Percentiles rank a stretch among this genome's conserved stretches.
Evolutionary conservation across 2,113 vertebrate genomes (phyloP).

Genomic region (Mus spicilegus): DNA sequence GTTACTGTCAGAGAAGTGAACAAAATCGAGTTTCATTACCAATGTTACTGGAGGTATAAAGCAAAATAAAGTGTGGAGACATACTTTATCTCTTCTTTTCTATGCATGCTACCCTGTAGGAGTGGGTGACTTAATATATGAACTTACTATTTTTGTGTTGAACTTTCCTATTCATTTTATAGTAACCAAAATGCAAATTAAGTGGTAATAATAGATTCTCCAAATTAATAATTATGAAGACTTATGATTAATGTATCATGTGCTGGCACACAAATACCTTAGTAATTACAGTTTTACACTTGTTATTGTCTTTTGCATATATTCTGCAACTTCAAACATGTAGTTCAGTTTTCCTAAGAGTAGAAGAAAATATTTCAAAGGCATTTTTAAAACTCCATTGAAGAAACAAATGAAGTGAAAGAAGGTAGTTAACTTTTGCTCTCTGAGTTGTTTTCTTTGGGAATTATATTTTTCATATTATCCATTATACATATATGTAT

Average conservation of each 20-base stretch:
- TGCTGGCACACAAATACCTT: not conserved
- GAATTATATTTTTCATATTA: not conserved
- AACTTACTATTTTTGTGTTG: not conserved
- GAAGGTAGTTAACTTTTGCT: not conserved
- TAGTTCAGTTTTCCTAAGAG: constrained; percentile 13
- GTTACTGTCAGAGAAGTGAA: not conserved
- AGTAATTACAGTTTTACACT: not conserved
- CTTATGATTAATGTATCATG: not conserved
- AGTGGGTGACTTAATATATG: not conserved
- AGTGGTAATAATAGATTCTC: not conserved
- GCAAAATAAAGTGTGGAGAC: not conserved
- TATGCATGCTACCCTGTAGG: not conserved
- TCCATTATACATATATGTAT: not conserved
- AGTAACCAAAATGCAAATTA: not conserved
- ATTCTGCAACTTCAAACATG: not conserved
- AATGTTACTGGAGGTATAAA: not conserved
- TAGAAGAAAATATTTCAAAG: not conserved
- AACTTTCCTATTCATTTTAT: not conserved
- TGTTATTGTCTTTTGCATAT: not conserved
- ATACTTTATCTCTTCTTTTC: not conserved
- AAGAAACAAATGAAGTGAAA: not conserved
- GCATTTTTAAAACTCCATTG: not conserved
- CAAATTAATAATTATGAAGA: not conserved
- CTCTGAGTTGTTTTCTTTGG: not conserved
- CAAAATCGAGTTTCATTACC: constrained; percentile 29